Conservation (phyloP, 2,888 invertebrate genomes). For the Drosophila bunnanda region DNA sequence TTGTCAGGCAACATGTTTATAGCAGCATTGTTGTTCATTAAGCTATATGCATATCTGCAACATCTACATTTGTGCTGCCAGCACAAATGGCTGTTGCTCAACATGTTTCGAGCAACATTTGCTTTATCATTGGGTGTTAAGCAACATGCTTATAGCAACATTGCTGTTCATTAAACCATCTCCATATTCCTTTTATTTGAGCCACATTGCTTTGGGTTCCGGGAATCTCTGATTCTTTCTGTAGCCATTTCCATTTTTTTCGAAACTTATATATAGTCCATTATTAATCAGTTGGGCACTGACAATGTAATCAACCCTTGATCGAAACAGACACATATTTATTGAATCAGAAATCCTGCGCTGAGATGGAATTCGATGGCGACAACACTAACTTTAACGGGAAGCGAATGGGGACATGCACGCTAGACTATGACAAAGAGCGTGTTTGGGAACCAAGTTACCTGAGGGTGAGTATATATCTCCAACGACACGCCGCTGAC, state of each 20-base stretch:
- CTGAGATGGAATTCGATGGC: not conserved
- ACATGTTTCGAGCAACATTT: too few species aligned
- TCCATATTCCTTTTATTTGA: too few species aligned
- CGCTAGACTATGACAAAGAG: constrained; percentile 7
- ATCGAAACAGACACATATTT: not conserved
- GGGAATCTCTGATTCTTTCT: too few species aligned
- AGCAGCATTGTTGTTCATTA: too few species aligned
- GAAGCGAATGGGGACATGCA: not conserved
- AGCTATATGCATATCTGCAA: too few species aligned
- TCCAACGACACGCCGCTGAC: not conserved
- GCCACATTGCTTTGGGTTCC: too few species aligned
- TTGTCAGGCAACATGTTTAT: too few species aligned
- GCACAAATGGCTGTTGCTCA: too few species aligned
- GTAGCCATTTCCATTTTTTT: not conserved
- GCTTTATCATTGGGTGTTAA: too few species aligned
- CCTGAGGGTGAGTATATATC: not conserved
- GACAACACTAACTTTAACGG: fast-evolving
- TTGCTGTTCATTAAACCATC: too few species aligned
- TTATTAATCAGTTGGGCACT: not conserved
- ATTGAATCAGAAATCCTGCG: not conserved
- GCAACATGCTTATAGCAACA: too few species aligned
- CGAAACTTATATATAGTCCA: not conserved
- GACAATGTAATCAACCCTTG: not conserved
- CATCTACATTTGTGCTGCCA: too few species aligned
- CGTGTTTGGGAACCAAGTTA: constrained; percentile 23